Base-by-base conservation (phyloP, 2,888 invertebrate genomes). In the Troilus luridus region DNA sequence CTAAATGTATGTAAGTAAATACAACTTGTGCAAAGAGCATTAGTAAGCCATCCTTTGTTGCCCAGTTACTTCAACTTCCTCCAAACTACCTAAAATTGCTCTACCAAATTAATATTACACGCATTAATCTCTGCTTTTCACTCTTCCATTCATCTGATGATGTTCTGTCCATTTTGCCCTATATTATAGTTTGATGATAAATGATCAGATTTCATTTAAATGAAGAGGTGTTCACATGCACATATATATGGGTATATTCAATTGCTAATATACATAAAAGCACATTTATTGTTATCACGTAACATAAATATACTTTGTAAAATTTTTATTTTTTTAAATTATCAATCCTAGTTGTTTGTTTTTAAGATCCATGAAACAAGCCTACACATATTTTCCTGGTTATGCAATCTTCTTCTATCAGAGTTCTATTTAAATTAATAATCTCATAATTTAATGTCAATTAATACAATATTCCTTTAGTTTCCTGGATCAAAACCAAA, bases 21-120 rank as follows among this genome's bases (percentile, higher is more conserved):
- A 77, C 41, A 77, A 41, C 27, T 77, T 77, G 27, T 17, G 72
- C 27, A 27, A 77, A 41, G 72, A 77, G 72, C 72, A 77, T 77
- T 77, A 77, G 72, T 41, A 77, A 77, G 72, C 72, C 72, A 77
- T 77, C 72, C 72, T 77, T 77, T 67, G 67, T 67, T 67, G 67
- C 6, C 17, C 64, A 5, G 14, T 17, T 60, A 64, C n/a, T 67
- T 24, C 12, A 24, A 67, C 24, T 67, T 67, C 41, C 27, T 77
- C 72, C 27, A 77, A 19, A 41, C 41, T 77, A 77, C 27, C 72
- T 77, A 77, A 19, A 41, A 41, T 77, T 77, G 41, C 72, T 77
- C 72, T 8, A 41, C 72, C 14, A 77, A 41, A 77, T 77, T 27
- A 77, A 77, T 77, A 41, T 41, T 41, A 41, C 72, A 77, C 41